phyloP scores from a whole-genome alignment of 2,797 vertebrate species.

The Picus viridis region DNA sequence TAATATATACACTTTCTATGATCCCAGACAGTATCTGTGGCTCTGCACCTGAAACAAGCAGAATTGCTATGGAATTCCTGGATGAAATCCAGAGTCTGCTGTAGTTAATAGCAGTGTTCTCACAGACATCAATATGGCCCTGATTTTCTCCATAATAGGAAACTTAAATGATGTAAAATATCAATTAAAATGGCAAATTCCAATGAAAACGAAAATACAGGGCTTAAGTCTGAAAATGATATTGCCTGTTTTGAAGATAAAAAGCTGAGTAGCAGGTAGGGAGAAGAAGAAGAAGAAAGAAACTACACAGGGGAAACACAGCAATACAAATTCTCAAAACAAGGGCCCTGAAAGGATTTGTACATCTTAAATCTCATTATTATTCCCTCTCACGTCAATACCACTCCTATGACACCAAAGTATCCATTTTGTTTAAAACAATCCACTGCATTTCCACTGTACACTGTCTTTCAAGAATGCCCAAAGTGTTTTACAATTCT shows the following conservation, averaged over 20 bases:
- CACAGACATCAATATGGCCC: background rate
- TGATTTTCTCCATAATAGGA: background rate
- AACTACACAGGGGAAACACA: background rate
- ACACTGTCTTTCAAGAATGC: background rate
- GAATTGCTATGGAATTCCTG: background rate
- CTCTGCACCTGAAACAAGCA: background rate
- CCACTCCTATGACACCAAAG: background rate
- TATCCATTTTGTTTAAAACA: background rate
- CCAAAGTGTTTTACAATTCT: background rate
- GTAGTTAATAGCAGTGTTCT: background rate
- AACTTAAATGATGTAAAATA: background rate
- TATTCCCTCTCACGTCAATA: background rate
- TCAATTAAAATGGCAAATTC: background rate
- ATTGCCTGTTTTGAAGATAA: background rate
- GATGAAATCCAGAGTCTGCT: background rate
- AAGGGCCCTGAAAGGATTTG: background rate
- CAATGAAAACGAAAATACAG: background rate
- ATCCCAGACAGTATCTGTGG: background rate
- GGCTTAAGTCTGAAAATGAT: background rate
- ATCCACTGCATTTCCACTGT: background rate
- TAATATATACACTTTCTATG: fast-evolving
- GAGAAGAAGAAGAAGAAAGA: background rate
- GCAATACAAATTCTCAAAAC: background rate
- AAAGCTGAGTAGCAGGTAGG: background rate
- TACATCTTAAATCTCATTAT: background rate